Conservation (phyloP, 2,888 invertebrate genomes). For the Leptopterna dolabrata region DNA sequence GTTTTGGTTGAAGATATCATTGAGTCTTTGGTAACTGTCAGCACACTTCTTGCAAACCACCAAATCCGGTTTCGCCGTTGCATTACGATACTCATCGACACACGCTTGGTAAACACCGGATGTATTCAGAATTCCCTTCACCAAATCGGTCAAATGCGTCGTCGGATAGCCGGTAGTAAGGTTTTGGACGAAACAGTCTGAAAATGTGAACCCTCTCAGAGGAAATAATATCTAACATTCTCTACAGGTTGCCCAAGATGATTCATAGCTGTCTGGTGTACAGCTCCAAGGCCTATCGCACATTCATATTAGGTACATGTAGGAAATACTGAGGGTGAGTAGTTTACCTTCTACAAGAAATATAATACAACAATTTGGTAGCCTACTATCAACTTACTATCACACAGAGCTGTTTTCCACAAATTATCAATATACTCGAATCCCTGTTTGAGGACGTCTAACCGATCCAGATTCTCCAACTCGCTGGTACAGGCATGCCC, state of each 20-base stretch:
- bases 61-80: slow-evolving; percentile 59
- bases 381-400: slow-evolving; percentile 68
- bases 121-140: slow-evolving; percentile 35
- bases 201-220: not conserved
- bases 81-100: slow-evolving; percentile 66
- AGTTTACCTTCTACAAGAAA: too few species aligned
- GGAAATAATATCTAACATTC: not conserved
- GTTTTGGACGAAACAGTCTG: slow-evolving; percentile 56
- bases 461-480: slow-evolving; percentile 73
- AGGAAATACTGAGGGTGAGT: too few species aligned
- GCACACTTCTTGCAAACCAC: slow-evolving; percentile 71
- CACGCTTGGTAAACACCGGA: slow-evolving; percentile 56
- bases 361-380: too few species aligned
- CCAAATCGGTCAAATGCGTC: slow-evolving; percentile 42
- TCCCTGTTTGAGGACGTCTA: slow-evolving; percentile 73
- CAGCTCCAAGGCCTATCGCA: too few species aligned
- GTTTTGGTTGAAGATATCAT: slow-evolving; percentile 73
- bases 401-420: slow-evolving; percentile 75
- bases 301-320: too few species aligned
- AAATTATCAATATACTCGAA: slow-evolving; percentile 71
- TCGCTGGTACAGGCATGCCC: slow-evolving; percentile 71
- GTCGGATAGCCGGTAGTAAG: not conserved
- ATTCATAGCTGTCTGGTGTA: too few species aligned
- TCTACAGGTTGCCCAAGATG: too few species aligned
- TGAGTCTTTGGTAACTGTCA: slow-evolving; percentile 70